These are phyloP conservation scores for Venusia cambrica DNA, from an alignment of 2,888 invertebrate species.

Conservation along the genomic window DNA sequence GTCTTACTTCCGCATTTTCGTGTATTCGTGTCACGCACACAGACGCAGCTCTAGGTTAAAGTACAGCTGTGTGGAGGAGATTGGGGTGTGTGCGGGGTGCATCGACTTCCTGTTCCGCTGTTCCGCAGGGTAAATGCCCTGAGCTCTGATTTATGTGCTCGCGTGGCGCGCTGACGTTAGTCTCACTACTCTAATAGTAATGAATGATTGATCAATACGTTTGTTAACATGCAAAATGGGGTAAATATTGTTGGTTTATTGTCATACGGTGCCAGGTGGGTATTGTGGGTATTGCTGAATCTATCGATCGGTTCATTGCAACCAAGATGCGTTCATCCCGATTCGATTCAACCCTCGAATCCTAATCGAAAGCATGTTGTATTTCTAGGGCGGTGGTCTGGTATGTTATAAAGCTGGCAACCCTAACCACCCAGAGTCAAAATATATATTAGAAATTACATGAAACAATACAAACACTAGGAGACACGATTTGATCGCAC, in stretches of 20 bases:
- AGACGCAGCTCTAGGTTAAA: slow-evolving; percentile 17
- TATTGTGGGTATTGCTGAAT: not conserved
- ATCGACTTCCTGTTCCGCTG: slow-evolving; percentile 76
- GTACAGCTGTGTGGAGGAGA: slow-evolving; percentile 16
- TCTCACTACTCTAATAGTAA: slow-evolving; percentile 41
- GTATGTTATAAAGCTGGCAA: too few relatives aligned
- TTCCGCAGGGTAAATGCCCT: slow-evolving; percentile 72
- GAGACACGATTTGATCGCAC: too few relatives aligned
- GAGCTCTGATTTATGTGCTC: slow-evolving; percentile 70
- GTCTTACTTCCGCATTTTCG: slow-evolving; percentile 67
- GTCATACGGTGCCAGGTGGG: slow-evolving; percentile 10
- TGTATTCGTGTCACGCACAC: slow-evolving; percentile 68
- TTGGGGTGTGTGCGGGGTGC: slow-evolving; percentile 70
- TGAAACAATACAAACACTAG: too few relatives aligned
- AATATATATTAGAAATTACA: too few relatives aligned
- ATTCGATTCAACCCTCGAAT: too few relatives aligned
- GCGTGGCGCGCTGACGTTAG: slow-evolving; percentile 70
- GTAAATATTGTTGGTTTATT: slow-evolving; percentile 18
- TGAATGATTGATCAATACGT: slow-evolving; percentile 43
- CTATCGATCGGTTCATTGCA: not conserved
- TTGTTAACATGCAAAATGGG: slow-evolving; percentile 28
- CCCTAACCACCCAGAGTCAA: too few relatives aligned
- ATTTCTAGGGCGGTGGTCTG: too few relatives aligned
- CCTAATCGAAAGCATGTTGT: too few relatives aligned
- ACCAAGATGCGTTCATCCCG: too few relatives aligned